These are phyloP conservation scores for Grallaria varia DNA, from an alignment of 2,113 vertebrate species.

Conservation along the genomic window DNA sequence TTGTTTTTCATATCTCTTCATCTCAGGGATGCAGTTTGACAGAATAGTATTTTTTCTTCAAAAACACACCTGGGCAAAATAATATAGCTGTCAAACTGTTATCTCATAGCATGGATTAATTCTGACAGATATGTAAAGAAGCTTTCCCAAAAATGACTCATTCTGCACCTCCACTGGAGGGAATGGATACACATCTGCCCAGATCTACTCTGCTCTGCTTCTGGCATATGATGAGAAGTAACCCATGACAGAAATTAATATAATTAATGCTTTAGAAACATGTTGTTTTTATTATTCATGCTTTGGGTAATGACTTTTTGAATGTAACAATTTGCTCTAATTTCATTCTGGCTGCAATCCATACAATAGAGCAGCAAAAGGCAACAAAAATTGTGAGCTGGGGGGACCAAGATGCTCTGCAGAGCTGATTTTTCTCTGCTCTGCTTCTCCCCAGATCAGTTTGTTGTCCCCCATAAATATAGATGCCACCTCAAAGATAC, in stretches of 20 bases:
- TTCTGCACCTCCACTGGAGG: not conserved
- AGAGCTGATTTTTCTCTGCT: not conserved
- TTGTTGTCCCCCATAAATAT: not conserved
- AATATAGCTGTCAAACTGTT: not conserved
- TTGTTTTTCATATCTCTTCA: conserved; percentile 29
- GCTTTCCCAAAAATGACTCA: not conserved
- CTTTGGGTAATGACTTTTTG: not conserved
- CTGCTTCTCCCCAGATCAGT: accelerated
- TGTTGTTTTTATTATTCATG: not conserved
- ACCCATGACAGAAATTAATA: not conserved
- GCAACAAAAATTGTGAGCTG: accelerated
- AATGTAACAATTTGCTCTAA: not conserved
- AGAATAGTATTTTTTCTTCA: conserved; percentile 18
- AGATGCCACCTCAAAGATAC: not conserved
- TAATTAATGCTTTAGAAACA: not conserved
- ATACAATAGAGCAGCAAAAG: not conserved
- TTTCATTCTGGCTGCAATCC: not conserved
- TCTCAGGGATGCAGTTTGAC: not conserved
- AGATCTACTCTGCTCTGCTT: not conserved
- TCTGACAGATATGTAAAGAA: not conserved
- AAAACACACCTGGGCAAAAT: not conserved
- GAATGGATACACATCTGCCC: not conserved
- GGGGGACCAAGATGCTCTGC: not conserved
- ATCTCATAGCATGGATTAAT: not conserved
- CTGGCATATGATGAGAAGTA: not conserved